Evolutionary conservation across 2,797 vertebrate genomes (phyloP).

Genomic region (Cryptoprocta ferox): DNA sequence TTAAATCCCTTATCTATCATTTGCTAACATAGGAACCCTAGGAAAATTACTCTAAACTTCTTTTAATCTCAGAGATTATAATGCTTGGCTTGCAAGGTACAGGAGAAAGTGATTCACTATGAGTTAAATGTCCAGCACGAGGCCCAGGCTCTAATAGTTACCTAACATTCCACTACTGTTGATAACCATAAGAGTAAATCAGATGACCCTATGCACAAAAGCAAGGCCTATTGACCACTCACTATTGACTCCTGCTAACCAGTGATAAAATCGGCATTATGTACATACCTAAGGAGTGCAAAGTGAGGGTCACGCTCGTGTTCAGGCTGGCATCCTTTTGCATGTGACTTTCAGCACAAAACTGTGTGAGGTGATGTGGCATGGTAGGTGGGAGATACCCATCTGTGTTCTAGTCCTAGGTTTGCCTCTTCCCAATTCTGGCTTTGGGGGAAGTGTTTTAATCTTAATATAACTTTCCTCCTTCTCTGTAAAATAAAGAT

Average conservation of each 20-base stretch:
- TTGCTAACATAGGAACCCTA: neutral
- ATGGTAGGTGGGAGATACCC: accelerated
- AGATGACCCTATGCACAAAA: neutral
- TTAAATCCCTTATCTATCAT: neutral
- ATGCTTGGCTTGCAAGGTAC: neutral
- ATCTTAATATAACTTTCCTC: neutral
- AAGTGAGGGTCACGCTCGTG: neutral
- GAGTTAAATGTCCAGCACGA: neutral
- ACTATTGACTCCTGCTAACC: neutral
- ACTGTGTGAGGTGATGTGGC: neutral
- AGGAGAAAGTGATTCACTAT: neutral
- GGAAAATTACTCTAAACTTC: neutral
- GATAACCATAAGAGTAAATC: neutral
- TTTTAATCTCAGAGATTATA: neutral
- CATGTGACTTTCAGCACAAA: neutral
- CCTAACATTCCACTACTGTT: neutral
- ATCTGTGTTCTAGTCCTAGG: neutral
- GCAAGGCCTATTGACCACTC: neutral
- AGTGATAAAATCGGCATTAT: neutral
- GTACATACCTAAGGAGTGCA: neutral
- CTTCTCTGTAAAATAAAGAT: neutral
- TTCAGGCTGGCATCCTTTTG: neutral
- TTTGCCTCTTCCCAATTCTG: neutral
- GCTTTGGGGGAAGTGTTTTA: neutral
- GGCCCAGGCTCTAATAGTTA: neutral